Percentiles rank a stretch among this genome's conserved stretches.
Conservation (phyloP, 2,797 vertebrate genomes). For the Rhynchonycteris naso region DNA sequence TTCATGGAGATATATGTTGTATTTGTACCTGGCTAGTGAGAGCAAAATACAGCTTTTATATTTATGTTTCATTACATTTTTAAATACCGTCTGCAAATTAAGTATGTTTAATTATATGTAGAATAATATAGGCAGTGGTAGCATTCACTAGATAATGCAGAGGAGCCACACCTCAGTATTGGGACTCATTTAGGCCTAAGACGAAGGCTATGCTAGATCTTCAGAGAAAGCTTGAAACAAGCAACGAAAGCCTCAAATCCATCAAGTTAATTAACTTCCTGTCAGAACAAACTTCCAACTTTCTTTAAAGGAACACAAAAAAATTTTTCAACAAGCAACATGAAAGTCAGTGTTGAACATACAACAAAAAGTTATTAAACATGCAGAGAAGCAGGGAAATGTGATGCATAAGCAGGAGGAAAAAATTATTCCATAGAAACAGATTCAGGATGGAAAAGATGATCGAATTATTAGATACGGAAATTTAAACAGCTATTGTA, state of each 20-base stretch:
- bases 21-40: slow-evolving; percentile 68
- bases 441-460: background rate
- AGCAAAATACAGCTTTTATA: slow-evolving; percentile 60
- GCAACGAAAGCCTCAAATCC: background rate
- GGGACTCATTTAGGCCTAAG: background rate
- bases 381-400: background rate
- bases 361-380: background rate
- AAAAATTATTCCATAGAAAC: background rate
- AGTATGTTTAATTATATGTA: background rate
- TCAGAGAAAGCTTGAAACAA: background rate
- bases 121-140: background rate
- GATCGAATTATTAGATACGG: background rate
- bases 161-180: background rate
- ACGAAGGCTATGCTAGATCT: background rate
- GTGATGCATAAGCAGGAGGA: background rate
- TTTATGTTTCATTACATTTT: slow-evolving; percentile 55
- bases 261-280: background rate
- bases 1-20: slow-evolving; percentile 78
- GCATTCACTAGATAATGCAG: background rate
- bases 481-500: background rate
- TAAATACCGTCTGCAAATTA: slow-evolving; percentile 40
- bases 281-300: background rate
- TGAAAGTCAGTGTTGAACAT: background rate
- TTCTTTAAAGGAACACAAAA: slow-evolving; percentile 27
- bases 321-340: background rate